Evolutionary conservation across 2,797 vertebrate genomes (phyloP), one percentile per base, ranked within the genome.

Genomic region (Poecilia gillii): DNA sequence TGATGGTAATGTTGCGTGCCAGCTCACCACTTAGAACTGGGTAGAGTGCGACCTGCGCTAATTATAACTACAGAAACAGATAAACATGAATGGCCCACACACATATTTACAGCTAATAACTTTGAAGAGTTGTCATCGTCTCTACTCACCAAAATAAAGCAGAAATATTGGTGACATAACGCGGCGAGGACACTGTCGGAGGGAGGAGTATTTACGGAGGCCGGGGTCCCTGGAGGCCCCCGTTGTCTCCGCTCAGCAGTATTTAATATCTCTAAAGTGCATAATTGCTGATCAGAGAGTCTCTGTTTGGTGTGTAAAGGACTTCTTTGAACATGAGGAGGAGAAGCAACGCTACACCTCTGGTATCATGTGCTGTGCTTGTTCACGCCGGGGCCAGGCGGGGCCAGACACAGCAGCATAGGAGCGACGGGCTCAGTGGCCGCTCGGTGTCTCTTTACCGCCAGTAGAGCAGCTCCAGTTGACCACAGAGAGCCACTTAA

Each of bases 251-350:
- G 88, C 86, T 78, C 82, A 83, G 85, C 90, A 72, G 84, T 90
- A 92, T 93, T 93, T 93, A 94, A 94, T 94, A 93, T 92, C 91
- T 92, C 85, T 88, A 93, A 94, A 95, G 95, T 93, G 94, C 92
- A 93, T 95, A 95, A 96, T 96, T 96, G 94, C 91, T 93, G 93
- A 96, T 95, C 93, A 93, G 91, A 94, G 93, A 94, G 90, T 91
- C 88, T 86, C 83, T 92, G 91, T 94, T 91, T 91, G 89, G 86
- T 87, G 91, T 90, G 87, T 91, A 91, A 92, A 93, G 91, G 91
- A 92, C 88, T 91, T 90, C 89, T 89, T 92, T 93, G 89, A 91
- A 84, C 81, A 47, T 79, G 85, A 36, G 85, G 80, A 28, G 88
- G 89, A 79, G 87, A 84, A 90, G 88, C 86, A 92, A 91, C 55